Evolutionary conservation across 1,140 invertebrate genomes (phyloP).

Genomic region (Trichonephila clavata): DNA sequence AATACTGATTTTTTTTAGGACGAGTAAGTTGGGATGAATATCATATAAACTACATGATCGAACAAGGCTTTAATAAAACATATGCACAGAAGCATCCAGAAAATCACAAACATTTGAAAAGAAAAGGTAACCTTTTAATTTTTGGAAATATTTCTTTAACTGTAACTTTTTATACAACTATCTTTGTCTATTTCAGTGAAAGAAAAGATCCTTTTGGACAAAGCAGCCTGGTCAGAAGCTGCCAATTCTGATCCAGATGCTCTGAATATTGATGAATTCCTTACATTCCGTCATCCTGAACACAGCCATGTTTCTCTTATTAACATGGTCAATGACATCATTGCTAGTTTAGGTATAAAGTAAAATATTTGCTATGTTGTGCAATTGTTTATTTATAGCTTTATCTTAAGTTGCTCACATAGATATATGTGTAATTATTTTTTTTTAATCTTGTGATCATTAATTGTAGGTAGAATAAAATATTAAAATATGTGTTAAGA

Average conservation of each 20-base stretch:
- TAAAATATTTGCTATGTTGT: no score
- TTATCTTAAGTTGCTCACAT: no score
- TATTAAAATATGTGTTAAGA: no score
- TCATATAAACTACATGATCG: slow-evolving; percentile 87
- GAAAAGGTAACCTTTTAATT: slow-evolving; percentile 81
- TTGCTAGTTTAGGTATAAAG: slow-evolving; percentile 86
- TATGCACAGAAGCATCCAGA: slow-evolving; percentile 86
- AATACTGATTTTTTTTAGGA: slow-evolving; percentile 81
- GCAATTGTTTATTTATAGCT: no score
- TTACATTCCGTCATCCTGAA: slow-evolving; percentile 91
- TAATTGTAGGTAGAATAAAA: no score
- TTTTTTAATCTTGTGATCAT: no score
- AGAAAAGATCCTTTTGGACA: slow-evolving; percentile 88
- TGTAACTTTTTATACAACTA: neutral
- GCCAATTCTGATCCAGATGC: slow-evolving; percentile 87
- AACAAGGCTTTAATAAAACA: slow-evolving; percentile 85
- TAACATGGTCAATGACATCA: slow-evolving; percentile 88
- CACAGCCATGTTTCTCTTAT: slow-evolving; percentile 88
- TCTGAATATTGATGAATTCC: slow-evolving; percentile 89
- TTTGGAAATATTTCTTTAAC: neutral
- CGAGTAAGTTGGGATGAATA: slow-evolving; percentile 90
- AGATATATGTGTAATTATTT: no score
- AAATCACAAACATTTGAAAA: slow-evolving; percentile 84
- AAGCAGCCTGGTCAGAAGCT: slow-evolving; percentile 90
- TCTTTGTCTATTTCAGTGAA: slow-evolving; percentile 78